Conservation (phyloP, 2,888 invertebrate genomes). For the Rotaria sp. region DNA sequence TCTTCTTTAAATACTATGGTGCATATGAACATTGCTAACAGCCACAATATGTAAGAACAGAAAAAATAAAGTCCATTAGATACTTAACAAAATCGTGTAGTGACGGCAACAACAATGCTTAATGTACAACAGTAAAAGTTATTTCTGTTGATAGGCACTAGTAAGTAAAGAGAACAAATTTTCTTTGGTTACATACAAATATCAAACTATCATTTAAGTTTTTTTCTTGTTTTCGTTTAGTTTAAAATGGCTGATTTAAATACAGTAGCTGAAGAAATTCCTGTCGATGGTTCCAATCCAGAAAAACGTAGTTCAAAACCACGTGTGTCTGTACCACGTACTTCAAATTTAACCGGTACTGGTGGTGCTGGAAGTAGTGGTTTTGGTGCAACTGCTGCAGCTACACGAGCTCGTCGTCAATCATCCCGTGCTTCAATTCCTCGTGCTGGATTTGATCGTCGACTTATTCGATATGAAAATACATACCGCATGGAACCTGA, state of each 20-base stretch:
- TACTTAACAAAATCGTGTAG: neutral
- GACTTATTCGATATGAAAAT: slow-evolving; percentile 31
- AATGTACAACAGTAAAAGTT: neutral
- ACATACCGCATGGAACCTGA: slow-evolving; percentile 35
- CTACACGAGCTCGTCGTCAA: neutral
- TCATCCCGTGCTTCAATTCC: neutral
- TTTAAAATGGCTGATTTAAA: neutral
- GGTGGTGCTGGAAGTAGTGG: neutral
- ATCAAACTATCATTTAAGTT: too few species aligned
- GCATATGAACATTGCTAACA: neutral
- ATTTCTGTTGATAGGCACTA: too few species aligned
- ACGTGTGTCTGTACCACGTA: neutral
- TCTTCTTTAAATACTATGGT: neutral
- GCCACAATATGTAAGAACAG: neutral
- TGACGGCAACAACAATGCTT: neutral
- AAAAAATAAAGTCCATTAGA: neutral
- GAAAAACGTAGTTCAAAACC: neutral
- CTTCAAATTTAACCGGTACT: neutral
- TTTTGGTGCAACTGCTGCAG: neutral
- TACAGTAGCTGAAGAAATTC: neutral
- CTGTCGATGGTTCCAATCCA: neutral
- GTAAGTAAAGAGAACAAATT: too few species aligned
- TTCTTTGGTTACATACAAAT: too few species aligned
- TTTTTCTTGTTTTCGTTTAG: too few species aligned
- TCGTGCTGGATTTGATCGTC: neutral